These are phyloP conservation scores for Catharus fuscescens DNA, from an alignment of 2,113 vertebrate species.

Conservation along the genomic window DNA sequence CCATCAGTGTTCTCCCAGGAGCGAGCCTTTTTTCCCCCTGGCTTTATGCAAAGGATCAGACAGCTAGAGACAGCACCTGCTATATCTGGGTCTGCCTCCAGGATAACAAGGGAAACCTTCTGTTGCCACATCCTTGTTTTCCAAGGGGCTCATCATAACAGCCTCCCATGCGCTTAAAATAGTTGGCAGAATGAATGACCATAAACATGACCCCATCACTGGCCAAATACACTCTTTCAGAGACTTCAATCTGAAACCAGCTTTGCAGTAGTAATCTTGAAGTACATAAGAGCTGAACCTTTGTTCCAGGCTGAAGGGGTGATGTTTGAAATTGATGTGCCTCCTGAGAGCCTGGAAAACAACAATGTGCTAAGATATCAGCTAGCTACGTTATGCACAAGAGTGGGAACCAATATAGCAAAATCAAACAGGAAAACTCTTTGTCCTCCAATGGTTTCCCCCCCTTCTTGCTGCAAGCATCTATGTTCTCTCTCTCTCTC, in stretches of 20 bases:
- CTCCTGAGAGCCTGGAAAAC: neutral
- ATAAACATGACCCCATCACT: neutral
- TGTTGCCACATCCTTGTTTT: neutral
- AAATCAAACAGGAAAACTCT: neutral
- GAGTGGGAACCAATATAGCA: neutral
- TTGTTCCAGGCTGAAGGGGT: neutral
- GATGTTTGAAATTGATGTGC: neutral
- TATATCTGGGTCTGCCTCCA: neutral
- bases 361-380: neutral
- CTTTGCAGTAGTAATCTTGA: neutral
- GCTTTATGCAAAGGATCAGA: neutral
- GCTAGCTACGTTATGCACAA: neutral
- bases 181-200: neutral
- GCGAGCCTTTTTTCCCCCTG: neutral
- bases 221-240: neutral
- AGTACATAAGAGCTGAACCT: neutral
- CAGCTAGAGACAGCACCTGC: neutral
- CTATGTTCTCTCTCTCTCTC: neutral
- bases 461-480: neutral
- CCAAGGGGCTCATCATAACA: neutral
- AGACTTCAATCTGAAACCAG: neutral
- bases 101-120: neutral
- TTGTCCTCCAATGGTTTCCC: neutral
- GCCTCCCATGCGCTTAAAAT: neutral
- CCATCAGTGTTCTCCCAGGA: neutral